Percentiles rank a stretch among this genome's conserved stretches.
Conservation (phyloP, 2,113 vertebrate species). For the Falco punctatus region DNA sequence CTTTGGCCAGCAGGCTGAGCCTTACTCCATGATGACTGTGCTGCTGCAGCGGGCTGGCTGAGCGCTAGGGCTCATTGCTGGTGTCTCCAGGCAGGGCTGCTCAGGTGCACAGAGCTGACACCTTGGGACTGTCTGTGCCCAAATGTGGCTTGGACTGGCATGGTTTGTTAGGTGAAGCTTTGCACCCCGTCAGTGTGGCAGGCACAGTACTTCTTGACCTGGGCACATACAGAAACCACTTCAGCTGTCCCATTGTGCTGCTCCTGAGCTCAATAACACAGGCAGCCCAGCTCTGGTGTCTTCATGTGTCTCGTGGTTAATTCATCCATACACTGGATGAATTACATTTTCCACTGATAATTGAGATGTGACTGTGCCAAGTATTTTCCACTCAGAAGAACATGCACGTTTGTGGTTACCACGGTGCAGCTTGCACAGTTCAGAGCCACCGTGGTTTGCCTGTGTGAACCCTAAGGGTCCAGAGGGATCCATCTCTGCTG, state of each 20-base stretch:
- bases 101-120: neutral
- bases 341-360: neutral
- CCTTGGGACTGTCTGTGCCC: neutral
- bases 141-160: fast-evolving
- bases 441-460: neutral
- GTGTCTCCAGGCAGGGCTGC: neutral
- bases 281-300: neutral
- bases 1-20: fast-evolving
- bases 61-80: neutral
- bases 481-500: fast-evolving
- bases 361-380: neutral
- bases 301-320: neutral
- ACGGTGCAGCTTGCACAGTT: neutral
- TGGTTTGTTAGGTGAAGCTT: neutral
- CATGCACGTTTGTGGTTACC: fast-evolving
- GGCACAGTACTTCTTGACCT: neutral
- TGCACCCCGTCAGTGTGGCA: neutral
- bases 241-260: neutral
- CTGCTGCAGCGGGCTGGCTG: neutral
- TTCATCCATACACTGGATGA: neutral
- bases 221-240: neutral
- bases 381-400: neutral
- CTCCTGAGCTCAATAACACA: neutral
- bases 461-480: fast-evolving
- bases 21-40: neutral